Conservation (phyloP, 2,797 vertebrate species). For the Kryptolebias ocellatus region DNA sequence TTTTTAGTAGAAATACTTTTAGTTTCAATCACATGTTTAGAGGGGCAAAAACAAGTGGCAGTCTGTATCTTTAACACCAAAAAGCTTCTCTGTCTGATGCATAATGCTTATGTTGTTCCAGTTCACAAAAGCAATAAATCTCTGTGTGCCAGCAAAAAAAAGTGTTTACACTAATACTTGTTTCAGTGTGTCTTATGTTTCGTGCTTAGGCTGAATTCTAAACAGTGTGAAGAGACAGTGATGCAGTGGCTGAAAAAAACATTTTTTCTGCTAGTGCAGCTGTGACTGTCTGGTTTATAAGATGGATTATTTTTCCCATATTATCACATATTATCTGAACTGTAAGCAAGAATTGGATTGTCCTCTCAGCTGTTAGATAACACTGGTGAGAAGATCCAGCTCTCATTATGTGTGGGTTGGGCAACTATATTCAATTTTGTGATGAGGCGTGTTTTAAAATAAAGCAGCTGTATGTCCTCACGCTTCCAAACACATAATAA, state of each 20-base stretch:
- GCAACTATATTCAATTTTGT: too few relatives aligned
- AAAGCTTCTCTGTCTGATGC: slow-evolving; percentile 14
- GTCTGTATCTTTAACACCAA: neutral
- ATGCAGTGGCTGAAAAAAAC: too few relatives aligned
- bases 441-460: too few relatives aligned
- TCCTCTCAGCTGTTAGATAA: slow-evolving; percentile 6
- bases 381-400: neutral
- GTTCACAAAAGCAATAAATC: slow-evolving; percentile 16
- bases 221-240: neutral
- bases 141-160: neutral
- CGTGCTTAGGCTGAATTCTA: neutral
- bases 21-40: too few relatives aligned
- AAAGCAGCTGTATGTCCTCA: neutral
- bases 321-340: too few relatives aligned
- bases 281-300: too few relatives aligned
- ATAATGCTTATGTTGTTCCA: slow-evolving; percentile 29
- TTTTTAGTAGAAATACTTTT: too few relatives aligned
- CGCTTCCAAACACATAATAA: neutral
- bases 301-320: too few relatives aligned
- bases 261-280: too few relatives aligned
- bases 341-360: neutral
- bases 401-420: neutral
- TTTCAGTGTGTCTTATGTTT: slow-evolving; percentile 1
- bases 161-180: slow-evolving; percentile 6
- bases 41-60: too few relatives aligned